Percentiles rank a stretch among this genome's conserved stretches.
These are phyloP conservation scores for Silurus asotus DNA, from an alignment of 2,113 vertebrate genomes.

Conservation along the genomic window DNA sequence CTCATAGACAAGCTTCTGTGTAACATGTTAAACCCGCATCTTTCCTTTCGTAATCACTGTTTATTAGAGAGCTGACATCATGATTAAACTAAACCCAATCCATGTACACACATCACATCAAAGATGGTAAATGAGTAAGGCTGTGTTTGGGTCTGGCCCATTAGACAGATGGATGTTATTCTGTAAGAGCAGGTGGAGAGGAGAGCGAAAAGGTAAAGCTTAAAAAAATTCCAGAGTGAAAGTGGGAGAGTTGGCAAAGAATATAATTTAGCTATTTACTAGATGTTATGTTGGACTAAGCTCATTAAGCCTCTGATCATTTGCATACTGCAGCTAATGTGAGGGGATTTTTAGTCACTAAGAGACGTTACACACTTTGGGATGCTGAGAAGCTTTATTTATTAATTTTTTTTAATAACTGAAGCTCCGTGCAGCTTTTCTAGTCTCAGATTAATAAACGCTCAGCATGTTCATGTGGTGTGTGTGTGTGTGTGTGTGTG, in stretches of 20 bases:
- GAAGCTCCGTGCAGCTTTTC: constrained; percentile 67
- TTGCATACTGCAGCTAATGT: constrained; percentile 40
- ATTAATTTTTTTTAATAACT: constrained; percentile 45
- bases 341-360: neutral
- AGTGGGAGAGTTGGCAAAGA: neutral
- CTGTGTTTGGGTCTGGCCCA: constrained; percentile 96
- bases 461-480: constrained; percentile 66
- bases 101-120: constrained; percentile 58
- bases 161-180: constrained; percentile 84
- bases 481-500: constrained; percentile 16
- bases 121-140: constrained; percentile 88
- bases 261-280: constrained; percentile 33
- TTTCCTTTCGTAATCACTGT: constrained; percentile 99
- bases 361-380: constrained; percentile 2
- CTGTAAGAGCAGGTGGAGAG: constrained; percentile 23
- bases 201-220: neutral
- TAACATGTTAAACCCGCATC: constrained; percentile 99
- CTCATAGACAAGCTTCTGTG: constrained; percentile 89
- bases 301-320: constrained; percentile 33
- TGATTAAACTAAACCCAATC: constrained; percentile 86
- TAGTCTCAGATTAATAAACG: constrained; percentile 80
- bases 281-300: constrained; percentile 25
- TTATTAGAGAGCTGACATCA: constrained; percentile 99
- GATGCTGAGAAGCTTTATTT: constrained; percentile 42
- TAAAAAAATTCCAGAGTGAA: neutral